Evolutionary conservation across 2,797 vertebrate species (phyloP).

Genomic region (Thalassophryne amazonica): DNA sequence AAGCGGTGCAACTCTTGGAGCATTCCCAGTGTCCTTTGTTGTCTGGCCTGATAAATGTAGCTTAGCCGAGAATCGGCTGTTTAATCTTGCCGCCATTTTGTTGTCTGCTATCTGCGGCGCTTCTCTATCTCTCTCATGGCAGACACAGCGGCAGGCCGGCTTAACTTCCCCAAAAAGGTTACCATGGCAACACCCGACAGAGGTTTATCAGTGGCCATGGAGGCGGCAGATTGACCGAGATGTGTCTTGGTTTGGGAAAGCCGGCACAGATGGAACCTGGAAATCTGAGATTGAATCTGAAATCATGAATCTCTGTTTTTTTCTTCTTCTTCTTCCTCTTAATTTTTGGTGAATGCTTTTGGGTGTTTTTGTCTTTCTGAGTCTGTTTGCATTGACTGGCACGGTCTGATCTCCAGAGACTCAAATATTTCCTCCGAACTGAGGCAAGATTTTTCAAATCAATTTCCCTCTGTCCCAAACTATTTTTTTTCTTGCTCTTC

Average conservation of each 20-base stretch:
- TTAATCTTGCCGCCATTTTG: conserved; percentile 77
- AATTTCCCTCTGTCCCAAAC: conserved; percentile 36
- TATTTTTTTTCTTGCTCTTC: not conserved
- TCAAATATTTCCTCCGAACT: conserved; percentile 30
- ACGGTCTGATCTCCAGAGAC: conserved; percentile 39
- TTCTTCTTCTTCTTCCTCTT: too few species aligned
- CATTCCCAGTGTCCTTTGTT: conserved; percentile 60
- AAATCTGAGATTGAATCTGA: too few species aligned
- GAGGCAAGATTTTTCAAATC: conserved; percentile 60
- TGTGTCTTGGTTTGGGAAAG: conserved; percentile 41
- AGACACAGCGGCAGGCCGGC: conserved; percentile 51
- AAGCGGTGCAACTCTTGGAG: conserved; percentile 23
- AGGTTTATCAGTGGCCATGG: conserved; percentile 71
- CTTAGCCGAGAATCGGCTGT: conserved; percentile 53
- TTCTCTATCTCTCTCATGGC: conserved; percentile 55
- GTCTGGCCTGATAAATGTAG: conserved; percentile 53
- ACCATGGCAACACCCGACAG: conserved; percentile 71
- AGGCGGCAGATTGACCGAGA: conserved; percentile 58
- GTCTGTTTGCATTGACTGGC: not conserved
- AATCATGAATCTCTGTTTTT: too few species aligned
- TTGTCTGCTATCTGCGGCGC: conserved; percentile 51
- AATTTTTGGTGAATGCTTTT: conserved; percentile 6
- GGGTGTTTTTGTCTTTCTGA: conserved; percentile 1
- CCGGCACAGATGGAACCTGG: too few species aligned
- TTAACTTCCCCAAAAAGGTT: conserved; percentile 71